Base-by-base conservation (phyloP, 2,888 invertebrate genomes). In the Folsomia candida region DNA sequence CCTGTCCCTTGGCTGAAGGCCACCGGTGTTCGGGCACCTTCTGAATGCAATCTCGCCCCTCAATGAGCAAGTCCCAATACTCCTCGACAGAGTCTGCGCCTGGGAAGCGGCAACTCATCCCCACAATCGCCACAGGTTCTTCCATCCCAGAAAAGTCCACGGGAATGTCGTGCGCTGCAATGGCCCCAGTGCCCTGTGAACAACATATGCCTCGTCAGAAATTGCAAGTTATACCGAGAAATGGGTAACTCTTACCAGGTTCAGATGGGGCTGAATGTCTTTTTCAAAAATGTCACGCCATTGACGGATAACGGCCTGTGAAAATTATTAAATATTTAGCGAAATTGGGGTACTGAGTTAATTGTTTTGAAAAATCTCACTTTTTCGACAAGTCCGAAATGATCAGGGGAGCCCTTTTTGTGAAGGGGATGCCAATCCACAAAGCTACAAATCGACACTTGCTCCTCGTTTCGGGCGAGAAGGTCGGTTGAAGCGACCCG, bases 81-180 rank as follows among this genome's bases (percentile, higher is more conserved):
- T 77, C 76, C 14, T 71, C 70, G n/a, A 68, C 26, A 4, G 63
- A 71, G 47, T 77, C 60, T 9, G 73, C 71, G 37, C 69, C 66
- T 1, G 76, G 76, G 47, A 72, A 69, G 1, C 75, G 71, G 28
- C 73, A 73, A 51, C 72, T 72, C 59, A 73, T 67, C 4, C 76
- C 76, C 18, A 77, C 47, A 2, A 76, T 73, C 3, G 74, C 74
- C 22, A 76, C 65, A 0, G 74, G 68, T 27, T 73, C 73, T 20
- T 64, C 20, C 20, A 18, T 9, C 2, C 29, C 61, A 2, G 28
- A 26, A n/a, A 61, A 61, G n/a, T 61, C 61, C 14, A n/a, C 28
- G 22, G 29, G 61, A 28, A 20, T 37, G 37, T 37, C 14, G 6
- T 14, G 37, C 4, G 37, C 37, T 14, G 14, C 6, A 14, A 37